Evolutionary conservation across 1,140 invertebrate genomes (phyloP).

Genomic region (Apis laboriosa): DNA sequence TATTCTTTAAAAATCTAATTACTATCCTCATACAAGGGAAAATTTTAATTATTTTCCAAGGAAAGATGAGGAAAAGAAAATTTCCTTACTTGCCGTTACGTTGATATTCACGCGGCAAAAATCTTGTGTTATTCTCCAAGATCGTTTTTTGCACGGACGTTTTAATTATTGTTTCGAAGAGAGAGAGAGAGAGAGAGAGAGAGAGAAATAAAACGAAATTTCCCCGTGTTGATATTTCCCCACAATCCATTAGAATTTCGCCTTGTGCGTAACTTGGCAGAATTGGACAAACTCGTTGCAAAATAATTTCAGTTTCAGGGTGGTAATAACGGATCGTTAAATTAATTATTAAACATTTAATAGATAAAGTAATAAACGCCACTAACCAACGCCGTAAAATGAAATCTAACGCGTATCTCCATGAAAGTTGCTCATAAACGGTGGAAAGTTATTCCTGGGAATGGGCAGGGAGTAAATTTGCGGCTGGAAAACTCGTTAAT

Average conservation of each 20-base stretch:
- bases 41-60: neutral
- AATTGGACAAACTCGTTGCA: neutral
- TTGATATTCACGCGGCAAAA: too few relatives aligned
- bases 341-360: neutral
- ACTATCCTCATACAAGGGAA: neutral
- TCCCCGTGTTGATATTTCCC: neutral
- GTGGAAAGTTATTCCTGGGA: constrained; percentile 7
- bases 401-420: neutral
- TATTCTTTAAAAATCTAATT: neutral
- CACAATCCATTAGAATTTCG: neutral
- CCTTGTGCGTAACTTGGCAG: too few relatives aligned
- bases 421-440: neutral
- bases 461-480: neutral
- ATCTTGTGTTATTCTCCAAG: too few relatives aligned
- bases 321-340: neutral
- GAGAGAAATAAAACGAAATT: neutral
- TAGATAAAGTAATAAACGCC: neutral
- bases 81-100: too few relatives aligned
- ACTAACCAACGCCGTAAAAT: neutral
- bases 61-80: neutral
- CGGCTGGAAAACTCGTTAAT: neutral
- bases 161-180: neutral
- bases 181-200: too few relatives aligned
- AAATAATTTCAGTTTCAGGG: neutral
- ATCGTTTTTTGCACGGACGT: too few relatives aligned